phyloP scores from a whole-genome alignment of 2,113 vertebrate genomes.

The Odobenus rosmarus region DNA sequence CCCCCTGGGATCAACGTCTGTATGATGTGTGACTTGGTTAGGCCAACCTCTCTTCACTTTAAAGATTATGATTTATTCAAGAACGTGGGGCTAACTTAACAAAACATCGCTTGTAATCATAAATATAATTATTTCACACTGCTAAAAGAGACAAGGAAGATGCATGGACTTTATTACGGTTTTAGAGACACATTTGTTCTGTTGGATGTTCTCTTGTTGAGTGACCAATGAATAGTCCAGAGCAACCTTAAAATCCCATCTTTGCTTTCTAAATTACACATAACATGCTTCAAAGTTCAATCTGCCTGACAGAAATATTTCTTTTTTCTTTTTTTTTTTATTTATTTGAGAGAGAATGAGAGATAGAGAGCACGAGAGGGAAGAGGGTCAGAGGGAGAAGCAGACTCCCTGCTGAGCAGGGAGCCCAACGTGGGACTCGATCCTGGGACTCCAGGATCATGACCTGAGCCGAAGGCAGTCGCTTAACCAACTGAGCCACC shows the following conservation, averaged over 20 bases:
- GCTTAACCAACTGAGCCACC: too few species aligned
- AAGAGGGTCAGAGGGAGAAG: too few species aligned
- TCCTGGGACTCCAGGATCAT: too few species aligned
- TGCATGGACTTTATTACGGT: background rate
- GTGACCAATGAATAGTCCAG: background rate
- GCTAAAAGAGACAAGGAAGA: background rate
- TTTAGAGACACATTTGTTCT: background rate
- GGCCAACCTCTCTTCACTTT: background rate
- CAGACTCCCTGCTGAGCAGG: too few species aligned
- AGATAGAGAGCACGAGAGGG: too few species aligned
- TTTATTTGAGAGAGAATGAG: too few species aligned
- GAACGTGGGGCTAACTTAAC: background rate
- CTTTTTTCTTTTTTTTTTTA: too few species aligned
- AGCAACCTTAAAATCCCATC: constrained; percentile 17
- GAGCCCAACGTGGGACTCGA: too few species aligned
- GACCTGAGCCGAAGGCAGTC: too few species aligned
- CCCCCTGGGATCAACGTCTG: background rate
- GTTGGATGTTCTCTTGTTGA: background rate
- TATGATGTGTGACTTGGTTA: background rate
- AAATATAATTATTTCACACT: constrained; percentile 28
- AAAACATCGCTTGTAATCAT: background rate
- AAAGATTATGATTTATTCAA: constrained; percentile 18
- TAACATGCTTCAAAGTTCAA: constrained; percentile 9
- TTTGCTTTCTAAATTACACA: background rate
- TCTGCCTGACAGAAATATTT: constrained; percentile 1